Evolutionary conservation across 2,888 invertebrate species (phyloP).

Genomic region (Tyria jacobaeae): DNA sequence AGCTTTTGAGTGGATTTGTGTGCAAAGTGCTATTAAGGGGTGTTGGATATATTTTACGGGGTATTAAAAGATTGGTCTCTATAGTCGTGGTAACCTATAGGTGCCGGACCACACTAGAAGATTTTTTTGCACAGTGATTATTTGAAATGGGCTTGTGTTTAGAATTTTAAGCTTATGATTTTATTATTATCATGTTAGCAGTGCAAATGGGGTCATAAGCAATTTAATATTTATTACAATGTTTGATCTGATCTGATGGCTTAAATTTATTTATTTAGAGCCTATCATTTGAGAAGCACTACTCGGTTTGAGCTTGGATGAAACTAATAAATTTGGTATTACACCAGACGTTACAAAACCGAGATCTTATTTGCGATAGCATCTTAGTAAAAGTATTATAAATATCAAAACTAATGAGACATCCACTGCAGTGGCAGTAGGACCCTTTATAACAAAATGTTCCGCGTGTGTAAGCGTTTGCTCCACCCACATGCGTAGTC

Average conservation of each 20-base stretch:
- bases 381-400: background rate
- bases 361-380: too few species aligned
- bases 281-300: too few species aligned
- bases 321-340: too few species aligned
- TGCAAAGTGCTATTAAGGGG: slow-evolving; percentile 42
- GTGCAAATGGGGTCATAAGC: background rate
- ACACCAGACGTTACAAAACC: too few species aligned
- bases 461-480: slow-evolving; percentile 7
- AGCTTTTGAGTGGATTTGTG: slow-evolving; percentile 46
- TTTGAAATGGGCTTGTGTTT: background rate
- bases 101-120: slow-evolving; percentile 21
- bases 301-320: too few species aligned
- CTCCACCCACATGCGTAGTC: slow-evolving; percentile 8
- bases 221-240: too few species aligned
- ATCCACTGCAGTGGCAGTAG: background rate
- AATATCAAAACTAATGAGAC: background rate
- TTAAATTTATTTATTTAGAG: too few species aligned
- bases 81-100: slow-evolving; percentile 9
- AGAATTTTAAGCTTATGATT: background rate
- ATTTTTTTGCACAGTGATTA: background rate
- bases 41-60: slow-evolving; percentile 34
- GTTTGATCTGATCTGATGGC: too few species aligned
- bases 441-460: background rate
- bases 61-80: slow-evolving; percentile 41
- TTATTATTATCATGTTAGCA: background rate